These are phyloP conservation scores for Trichogramma dendrolimi DNA, from an alignment of 2,888 invertebrate genomes.

Conservation along the genomic window DNA sequence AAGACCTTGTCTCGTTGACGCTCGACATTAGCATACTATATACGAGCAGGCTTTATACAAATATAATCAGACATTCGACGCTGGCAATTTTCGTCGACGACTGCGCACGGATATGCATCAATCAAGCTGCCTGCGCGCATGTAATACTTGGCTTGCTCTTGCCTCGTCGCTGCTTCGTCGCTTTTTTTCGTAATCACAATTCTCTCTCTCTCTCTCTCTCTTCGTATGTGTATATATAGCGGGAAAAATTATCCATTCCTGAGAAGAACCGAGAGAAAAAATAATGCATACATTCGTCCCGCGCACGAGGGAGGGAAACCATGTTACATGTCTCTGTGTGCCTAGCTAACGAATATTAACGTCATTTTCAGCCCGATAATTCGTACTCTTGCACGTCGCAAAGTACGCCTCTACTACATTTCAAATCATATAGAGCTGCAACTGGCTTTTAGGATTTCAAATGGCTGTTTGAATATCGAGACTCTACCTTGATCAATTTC, in stretches of 20 bases:
- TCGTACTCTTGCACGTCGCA: not conserved
- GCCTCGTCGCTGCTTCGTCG: no score
- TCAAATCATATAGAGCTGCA: no score
- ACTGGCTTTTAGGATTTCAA: no score
- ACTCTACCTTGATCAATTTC: no score
- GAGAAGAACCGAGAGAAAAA: not conserved
- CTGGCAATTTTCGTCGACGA: conserved; percentile 23
- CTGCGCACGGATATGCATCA: conserved; percentile 24
- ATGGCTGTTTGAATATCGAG: no score
- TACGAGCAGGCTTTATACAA: conserved; percentile 21
- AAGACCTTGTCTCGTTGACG: conserved; percentile 38
- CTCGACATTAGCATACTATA: conserved; percentile 34
- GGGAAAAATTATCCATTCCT: conserved; percentile 18
- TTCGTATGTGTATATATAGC: not conserved
- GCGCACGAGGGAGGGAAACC: not conserved
- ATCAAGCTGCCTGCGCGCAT: conserved; percentile 12
- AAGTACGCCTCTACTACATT: no score
- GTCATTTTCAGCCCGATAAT: conserved; percentile 17
- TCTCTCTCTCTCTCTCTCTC: not conserved
- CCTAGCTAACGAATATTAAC: not conserved
- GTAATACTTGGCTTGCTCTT: no score
- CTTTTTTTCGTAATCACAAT: no score
- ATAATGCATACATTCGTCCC: no score
- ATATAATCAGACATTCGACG: conserved; percentile 34
- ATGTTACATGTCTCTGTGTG: not conserved